Evolutionary conservation across 2,888 invertebrate species (phyloP).

Genomic region (Steinernema carpocapsae): DNA sequence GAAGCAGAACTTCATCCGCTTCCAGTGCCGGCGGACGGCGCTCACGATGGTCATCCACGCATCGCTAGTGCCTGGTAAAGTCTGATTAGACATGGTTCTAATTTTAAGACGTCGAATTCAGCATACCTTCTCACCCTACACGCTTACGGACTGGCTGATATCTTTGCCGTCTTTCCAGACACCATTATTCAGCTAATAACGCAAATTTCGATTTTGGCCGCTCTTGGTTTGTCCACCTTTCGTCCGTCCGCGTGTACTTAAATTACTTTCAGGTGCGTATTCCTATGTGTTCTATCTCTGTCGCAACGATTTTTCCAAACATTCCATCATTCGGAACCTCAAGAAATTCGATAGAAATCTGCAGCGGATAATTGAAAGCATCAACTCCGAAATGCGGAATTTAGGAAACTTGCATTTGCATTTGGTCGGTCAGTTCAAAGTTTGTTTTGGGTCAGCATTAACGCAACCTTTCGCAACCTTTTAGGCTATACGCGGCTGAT

Average conservation of each 20-base stretch:
- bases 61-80: conserved; percentile 15
- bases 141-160: not conserved
- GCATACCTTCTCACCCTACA: not conserved
- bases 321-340: conserved; percentile 32
- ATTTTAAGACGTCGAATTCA: not conserved
- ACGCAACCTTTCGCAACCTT: too few species aligned
- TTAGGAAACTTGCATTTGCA: conserved; percentile 26
- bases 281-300: conserved; percentile 21
- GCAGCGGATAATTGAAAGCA: not conserved
- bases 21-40: conserved; percentile 24
- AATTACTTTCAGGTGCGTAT: conserved; percentile 10
- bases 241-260: not conserved
- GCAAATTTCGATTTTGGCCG: not conserved
- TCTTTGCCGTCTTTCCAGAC: not conserved
- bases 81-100: not conserved
- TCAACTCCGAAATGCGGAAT: conserved; percentile 25
- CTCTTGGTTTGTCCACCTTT: not conserved
- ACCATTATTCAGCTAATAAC: not conserved
- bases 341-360: conserved; percentile 22
- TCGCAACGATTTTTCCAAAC: conserved; percentile 6
- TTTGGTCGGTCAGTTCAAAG: conserved; percentile 19
- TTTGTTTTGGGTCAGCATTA: too few species aligned
- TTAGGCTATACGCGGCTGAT: conserved; percentile 36
- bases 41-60: conserved; percentile 36
- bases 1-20: conserved; percentile 27